Evolutionary conservation across 2,888 invertebrate species (phyloP).

Genomic region (Drosophila borealis): DNA sequence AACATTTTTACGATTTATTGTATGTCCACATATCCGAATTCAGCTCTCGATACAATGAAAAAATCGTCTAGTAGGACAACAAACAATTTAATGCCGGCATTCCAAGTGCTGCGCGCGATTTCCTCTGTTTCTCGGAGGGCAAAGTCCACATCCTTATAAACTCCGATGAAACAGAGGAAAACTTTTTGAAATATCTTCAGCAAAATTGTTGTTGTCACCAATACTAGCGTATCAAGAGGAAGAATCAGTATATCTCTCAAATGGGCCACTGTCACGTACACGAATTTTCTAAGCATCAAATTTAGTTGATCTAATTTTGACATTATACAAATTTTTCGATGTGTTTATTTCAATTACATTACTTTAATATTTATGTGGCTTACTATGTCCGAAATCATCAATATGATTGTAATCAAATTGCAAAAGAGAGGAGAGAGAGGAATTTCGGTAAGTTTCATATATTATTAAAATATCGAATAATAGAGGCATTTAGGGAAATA

Average conservation of each 20-base stretch:
- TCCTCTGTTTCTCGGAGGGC: not conserved
- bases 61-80: slow-evolving; percentile 12
- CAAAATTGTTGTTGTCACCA: slow-evolving; percentile 22
- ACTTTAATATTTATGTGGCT: not conserved
- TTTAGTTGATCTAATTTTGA: not conserved
- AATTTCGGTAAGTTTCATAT: not conserved
- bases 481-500: too few species aligned
- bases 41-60: not conserved
- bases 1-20: not conserved
- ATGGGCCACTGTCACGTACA: not conserved
- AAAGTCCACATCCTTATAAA: not conserved
- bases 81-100: not conserved
- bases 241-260: slow-evolving; percentile 12
- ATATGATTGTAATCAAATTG: too few species aligned
- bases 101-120: slow-evolving; percentile 1
- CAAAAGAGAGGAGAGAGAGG: too few species aligned
- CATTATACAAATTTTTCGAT: not conserved
- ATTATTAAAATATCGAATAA: too few species aligned
- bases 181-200: slow-evolving; percentile 21
- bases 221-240: slow-evolving; percentile 23
- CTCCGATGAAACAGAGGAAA: not conserved
- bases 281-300: not conserved
- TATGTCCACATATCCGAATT: not conserved
- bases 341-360: not conserved
- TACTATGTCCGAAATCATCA: not conserved